These are phyloP conservation scores for Bicyclus anynana DNA, from an alignment of 1,140 invertebrate genomes.

Conservation along the genomic window DNA sequence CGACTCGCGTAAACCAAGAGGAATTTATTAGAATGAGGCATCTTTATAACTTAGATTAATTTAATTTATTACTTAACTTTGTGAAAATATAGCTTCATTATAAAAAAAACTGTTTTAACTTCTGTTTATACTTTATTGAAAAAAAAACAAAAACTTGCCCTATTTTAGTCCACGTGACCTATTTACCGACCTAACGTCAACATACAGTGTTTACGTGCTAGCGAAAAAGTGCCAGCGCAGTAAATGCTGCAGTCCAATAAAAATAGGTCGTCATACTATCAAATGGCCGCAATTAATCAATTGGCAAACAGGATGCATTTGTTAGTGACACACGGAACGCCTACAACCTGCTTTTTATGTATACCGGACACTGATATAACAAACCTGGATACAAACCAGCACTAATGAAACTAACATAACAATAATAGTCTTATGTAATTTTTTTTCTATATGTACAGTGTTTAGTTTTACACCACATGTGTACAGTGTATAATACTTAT, in stretches of 20 bases:
- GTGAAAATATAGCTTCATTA: too few species aligned
- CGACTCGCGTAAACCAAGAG: too few species aligned
- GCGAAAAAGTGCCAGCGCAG: neutral
- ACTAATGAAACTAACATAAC: neutral
- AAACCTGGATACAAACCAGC: neutral
- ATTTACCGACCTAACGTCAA: neutral
- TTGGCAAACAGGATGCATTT: slow-evolving; percentile 28
- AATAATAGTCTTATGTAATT: too few species aligned
- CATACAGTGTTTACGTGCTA: neutral
- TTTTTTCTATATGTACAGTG: too few species aligned
- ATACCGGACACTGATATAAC: neutral
- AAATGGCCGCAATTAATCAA: slow-evolving; percentile 26
- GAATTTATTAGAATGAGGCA: too few species aligned
- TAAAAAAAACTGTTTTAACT: too few species aligned
- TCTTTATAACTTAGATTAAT: too few species aligned
- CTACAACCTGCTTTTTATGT: slow-evolving; percentile 19
- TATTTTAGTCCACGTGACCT: neutral
- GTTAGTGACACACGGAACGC: slow-evolving; percentile 17
- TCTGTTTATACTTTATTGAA: too few species aligned
- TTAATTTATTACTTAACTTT: too few species aligned
- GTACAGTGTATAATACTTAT: too few species aligned
- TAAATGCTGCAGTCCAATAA: slow-evolving; percentile 9
- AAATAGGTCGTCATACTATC: slow-evolving; percentile 22
- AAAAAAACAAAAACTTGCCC: neutral
- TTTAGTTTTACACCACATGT: too few species aligned